phyloP scores from a whole-genome alignment of 2,888 invertebrate genomes.

The Patella pellucida region DNA sequence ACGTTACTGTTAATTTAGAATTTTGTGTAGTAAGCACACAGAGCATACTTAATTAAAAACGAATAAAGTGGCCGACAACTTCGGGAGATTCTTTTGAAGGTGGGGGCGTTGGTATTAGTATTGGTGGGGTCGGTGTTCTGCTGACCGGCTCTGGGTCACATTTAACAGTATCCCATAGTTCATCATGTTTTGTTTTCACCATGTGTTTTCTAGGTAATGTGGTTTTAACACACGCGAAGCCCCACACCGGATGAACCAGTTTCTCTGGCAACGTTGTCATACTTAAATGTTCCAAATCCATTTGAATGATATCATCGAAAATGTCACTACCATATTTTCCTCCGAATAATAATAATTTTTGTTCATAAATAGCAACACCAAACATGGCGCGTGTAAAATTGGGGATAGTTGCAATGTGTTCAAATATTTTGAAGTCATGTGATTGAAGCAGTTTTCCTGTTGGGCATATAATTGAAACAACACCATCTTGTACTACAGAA shows the following conservation, averaged over 20 bases:
- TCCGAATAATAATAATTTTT: slow-evolving; percentile 24
- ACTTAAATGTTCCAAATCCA: slow-evolving; percentile 24
- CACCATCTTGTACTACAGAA: slow-evolving; percentile 15
- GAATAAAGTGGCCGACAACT: not conserved
- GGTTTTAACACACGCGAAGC: slow-evolving; percentile 24
- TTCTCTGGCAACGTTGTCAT: slow-evolving; percentile 23
- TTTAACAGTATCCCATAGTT: slow-evolving; percentile 9
- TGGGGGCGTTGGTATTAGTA: too few relatives aligned
- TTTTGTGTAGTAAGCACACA: too few relatives aligned
- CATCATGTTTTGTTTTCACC: slow-evolving; percentile 15
- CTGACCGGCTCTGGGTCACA: not conserved
- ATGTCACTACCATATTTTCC: slow-evolving; percentile 28
- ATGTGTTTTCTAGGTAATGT: slow-evolving; percentile 22
- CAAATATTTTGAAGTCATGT: slow-evolving; percentile 26
- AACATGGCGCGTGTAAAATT: slow-evolving; percentile 32
- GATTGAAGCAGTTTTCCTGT: slow-evolving; percentile 30
- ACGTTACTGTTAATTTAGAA: too few relatives aligned
- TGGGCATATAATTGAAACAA: slow-evolving; percentile 27
- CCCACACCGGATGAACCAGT: slow-evolving; percentile 29
- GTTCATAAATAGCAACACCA: slow-evolving; percentile 20
- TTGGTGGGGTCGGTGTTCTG: not conserved
- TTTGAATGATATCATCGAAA: slow-evolving; percentile 29
- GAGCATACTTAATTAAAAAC: not conserved
- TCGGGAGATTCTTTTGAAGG: not conserved
- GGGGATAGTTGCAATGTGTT: slow-evolving; percentile 23